Conservation (phyloP, 2,797 vertebrate genomes). For the Acrocephalus scirpaceus region DNA sequence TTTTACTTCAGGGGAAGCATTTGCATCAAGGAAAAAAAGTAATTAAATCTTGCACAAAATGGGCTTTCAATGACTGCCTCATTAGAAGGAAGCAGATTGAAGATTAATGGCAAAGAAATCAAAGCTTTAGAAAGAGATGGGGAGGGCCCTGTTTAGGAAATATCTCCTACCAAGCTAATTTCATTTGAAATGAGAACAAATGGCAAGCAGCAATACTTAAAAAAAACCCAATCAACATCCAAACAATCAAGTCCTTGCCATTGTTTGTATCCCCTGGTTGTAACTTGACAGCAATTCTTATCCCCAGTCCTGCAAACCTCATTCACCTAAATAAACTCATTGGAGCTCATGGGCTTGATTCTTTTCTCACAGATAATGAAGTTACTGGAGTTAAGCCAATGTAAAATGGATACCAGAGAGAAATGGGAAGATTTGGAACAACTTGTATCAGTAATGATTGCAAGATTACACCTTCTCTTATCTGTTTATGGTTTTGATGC, state of each 20-base stretch:
- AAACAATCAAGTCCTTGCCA: background rate
- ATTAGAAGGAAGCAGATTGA: slow-evolving; percentile 42
- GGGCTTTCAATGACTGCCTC: slow-evolving; percentile 57
- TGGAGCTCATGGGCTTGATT: background rate
- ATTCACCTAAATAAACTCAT: background rate
- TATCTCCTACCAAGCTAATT: slow-evolving; percentile 23
- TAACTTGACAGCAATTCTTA: background rate
- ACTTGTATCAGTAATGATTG: slow-evolving; percentile 2
- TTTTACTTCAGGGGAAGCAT: slow-evolving; percentile 28
- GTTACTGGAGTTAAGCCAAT: slow-evolving; percentile 31
- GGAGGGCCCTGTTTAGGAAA: background rate
- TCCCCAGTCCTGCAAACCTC: background rate
- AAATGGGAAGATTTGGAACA: background rate
- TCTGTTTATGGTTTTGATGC: slow-evolving; percentile 38
- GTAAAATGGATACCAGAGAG: background rate
- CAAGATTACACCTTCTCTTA: slow-evolving; percentile 45
- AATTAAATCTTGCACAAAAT: slow-evolving; percentile 32
- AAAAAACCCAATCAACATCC: background rate
- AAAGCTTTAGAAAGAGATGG: slow-evolving; percentile 26
- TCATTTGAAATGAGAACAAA: slow-evolving; percentile 40
- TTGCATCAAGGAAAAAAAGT: slow-evolving; percentile 41
- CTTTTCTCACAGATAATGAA: slow-evolving; percentile 4
- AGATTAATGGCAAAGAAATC: slow-evolving; percentile 60
- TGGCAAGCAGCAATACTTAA: background rate
- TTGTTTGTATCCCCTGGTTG: background rate